Conservation (phyloP, 2,888 invertebrate species). For the Spatulosminthurus flaviceps region DNA sequence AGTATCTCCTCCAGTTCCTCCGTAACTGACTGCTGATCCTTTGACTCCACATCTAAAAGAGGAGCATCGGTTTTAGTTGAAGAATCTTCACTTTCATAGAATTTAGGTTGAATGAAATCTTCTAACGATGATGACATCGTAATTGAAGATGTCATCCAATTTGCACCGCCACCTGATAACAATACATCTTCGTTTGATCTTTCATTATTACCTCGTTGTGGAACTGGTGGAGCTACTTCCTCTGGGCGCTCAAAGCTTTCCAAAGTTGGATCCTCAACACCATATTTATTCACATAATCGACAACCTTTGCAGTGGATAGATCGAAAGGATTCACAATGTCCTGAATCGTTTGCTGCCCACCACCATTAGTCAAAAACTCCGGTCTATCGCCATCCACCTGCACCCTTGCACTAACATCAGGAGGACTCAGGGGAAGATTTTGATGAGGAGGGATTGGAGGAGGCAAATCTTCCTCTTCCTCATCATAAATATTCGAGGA, state of each 20-base stretch:
- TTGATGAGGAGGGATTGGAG: constrained; percentile 42
- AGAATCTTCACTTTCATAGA: constrained; percentile 62
- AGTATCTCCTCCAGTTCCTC: constrained; percentile 44
- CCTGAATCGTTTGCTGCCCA: not conserved
- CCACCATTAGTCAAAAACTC: not conserved
- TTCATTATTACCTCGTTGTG: constrained; percentile 17
- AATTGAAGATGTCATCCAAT: constrained; percentile 58
- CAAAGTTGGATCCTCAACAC: not conserved
- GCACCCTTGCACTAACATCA: not conserved
- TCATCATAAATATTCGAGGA: not conserved
- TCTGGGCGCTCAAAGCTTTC: constrained; percentile 4
- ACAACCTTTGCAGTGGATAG: not conserved
- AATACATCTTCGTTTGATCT: not conserved
- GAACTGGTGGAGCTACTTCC: not conserved
- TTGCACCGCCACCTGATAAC: constrained; percentile 35
- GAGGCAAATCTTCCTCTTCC: constrained; percentile 33
- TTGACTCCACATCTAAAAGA: constrained; percentile 42
- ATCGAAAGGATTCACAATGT: not conserved
- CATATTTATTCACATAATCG: constrained; percentile 8
- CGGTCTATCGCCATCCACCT: not conserved
- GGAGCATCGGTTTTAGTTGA: constrained; percentile 48
- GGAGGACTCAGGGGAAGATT: constrained; percentile 16
- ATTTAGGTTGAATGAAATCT: constrained; percentile 60
- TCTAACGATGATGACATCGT: constrained; percentile 61
- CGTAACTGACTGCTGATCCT: constrained; percentile 25